Conservation (phyloP, 2,797 vertebrate genomes). For the Rhincodon typus region DNA sequence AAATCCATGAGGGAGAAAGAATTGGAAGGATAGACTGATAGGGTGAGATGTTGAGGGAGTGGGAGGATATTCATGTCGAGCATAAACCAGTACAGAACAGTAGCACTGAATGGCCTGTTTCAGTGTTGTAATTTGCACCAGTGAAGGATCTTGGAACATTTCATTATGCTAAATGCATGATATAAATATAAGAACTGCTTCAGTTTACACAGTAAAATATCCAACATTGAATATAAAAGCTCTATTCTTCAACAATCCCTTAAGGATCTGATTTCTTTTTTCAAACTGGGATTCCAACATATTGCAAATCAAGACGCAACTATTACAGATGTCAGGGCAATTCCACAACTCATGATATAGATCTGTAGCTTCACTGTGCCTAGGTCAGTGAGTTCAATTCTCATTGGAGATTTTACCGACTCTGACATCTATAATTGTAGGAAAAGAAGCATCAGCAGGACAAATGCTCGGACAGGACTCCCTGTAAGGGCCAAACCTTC, state of each 20-base stretch:
- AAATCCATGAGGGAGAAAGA: no score
- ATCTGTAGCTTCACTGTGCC: background rate
- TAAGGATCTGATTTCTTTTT: background rate
- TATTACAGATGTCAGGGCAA: slow-evolving; percentile 19
- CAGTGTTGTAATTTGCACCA: background rate
- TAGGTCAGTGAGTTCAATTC: background rate
- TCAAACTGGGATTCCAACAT: background rate
- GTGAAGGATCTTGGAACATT: no score
- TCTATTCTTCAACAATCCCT: background rate
- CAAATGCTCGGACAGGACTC: background rate
- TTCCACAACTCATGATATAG: background rate
- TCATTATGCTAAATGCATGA: no score
- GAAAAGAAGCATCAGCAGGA: background rate
- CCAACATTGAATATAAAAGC: background rate
- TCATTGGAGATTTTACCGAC: background rate
- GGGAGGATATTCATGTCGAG: background rate
- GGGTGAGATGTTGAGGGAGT: background rate
- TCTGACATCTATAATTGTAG: slow-evolving; percentile 4
- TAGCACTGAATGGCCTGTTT: background rate
- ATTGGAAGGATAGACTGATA: background rate
- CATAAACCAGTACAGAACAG: background rate
- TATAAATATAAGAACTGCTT: no score
- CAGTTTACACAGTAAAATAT: background rate
- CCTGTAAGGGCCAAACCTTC: background rate
- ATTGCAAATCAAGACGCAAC: background rate